Evolutionary conservation across 2,113 vertebrate genomes (phyloP).

Genomic region (Jacana jacana): DNA sequence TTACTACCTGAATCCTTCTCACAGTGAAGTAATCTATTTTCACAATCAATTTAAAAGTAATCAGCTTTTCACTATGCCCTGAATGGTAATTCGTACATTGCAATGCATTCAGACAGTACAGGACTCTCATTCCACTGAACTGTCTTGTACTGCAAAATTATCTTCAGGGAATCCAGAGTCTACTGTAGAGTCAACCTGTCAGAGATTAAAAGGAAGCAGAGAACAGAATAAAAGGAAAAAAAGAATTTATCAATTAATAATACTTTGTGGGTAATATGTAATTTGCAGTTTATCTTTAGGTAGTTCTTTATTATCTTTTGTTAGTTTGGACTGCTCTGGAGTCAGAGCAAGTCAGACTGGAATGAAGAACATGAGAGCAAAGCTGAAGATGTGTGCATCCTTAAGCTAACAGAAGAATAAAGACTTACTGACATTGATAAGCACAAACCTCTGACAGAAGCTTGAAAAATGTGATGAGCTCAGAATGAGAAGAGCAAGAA

Average conservation of each 20-base stretch:
- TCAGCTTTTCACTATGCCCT: neutral
- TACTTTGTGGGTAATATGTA: slow-evolving; percentile 28
- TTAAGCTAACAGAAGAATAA: slow-evolving; percentile 82
- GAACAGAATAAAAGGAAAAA: neutral
- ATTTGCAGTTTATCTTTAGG: slow-evolving; percentile 53
- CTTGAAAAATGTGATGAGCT: slow-evolving; percentile 69
- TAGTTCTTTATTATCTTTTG: slow-evolving; percentile 79
- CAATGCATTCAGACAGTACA: neutral
- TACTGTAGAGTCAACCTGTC: neutral
- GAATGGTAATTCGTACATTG: neutral
- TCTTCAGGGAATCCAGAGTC: neutral
- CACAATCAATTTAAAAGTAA: neutral
- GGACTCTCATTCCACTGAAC: neutral
- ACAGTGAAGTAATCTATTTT: neutral
- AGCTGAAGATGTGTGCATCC: slow-evolving; percentile 75
- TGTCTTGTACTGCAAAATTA: neutral
- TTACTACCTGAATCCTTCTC: neutral
- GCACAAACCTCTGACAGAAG: slow-evolving; percentile 71
- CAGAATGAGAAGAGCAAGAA: slow-evolving; percentile 67
- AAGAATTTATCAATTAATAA: neutral
- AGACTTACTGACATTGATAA: slow-evolving; percentile 72
- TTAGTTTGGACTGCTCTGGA: slow-evolving; percentile 85
- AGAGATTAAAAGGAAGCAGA: neutral
- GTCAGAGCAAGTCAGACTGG: slow-evolving; percentile 76
- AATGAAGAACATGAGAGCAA: slow-evolving; percentile 75